phyloP scores from a whole-genome alignment of 2,797 vertebrate species.

The Champsocephalus esox region DNA sequence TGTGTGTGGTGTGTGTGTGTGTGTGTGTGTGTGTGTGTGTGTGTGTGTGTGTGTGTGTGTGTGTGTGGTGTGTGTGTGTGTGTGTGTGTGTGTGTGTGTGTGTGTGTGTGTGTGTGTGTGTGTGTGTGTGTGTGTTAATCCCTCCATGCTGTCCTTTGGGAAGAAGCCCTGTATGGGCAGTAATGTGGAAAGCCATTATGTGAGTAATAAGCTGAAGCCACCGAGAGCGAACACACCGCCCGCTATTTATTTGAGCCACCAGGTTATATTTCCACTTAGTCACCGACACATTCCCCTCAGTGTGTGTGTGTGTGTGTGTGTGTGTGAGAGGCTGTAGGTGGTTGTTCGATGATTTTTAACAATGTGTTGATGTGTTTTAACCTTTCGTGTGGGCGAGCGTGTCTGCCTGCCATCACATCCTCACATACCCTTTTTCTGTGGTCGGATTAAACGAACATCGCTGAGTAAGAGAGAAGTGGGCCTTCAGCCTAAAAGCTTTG shows the following conservation, averaged over 20 bases:
- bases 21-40: conserved; percentile 35
- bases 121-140: conserved; percentile 41
- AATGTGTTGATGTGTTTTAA: conserved; percentile 1
- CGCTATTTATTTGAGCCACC: conserved; percentile 23
- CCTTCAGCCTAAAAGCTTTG: conserved; percentile 44
- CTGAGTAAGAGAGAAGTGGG: conserved; percentile 21
- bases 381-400: conserved; percentile 8
- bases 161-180: conserved; percentile 32
- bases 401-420: conserved; percentile 3
- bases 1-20: conserved; percentile 39
- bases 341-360: neutral
- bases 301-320: conserved; percentile 10
- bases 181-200: conserved; percentile 66
- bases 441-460: conserved; percentile 23
- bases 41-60: conserved; percentile 37
- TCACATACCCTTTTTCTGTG: conserved; percentile 12
- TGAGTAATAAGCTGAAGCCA: conserved; percentile 60
- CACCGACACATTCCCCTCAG: conserved; percentile 20
- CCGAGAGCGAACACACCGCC: conserved; percentile 13
- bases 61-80: conserved; percentile 22
- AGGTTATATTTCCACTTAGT: conserved; percentile 38
- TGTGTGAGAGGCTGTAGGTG: neutral
- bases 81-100: conserved; percentile 20
- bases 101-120: conserved; percentile 22
- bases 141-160: conserved; percentile 39